Conservation (phyloP, 2,797 vertebrate genomes). For the Danio kyathit region DNA sequence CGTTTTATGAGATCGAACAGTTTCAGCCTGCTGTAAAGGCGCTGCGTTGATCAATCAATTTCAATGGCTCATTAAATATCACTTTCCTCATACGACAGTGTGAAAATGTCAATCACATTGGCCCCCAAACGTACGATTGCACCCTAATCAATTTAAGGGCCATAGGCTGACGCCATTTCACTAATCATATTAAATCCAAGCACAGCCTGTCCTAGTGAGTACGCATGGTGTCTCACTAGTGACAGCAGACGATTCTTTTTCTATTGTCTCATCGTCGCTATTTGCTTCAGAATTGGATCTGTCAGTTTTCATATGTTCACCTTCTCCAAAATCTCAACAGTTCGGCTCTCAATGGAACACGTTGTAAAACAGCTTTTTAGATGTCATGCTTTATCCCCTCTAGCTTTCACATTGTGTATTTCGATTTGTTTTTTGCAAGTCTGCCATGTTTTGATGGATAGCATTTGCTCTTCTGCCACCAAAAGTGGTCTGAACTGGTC, state of each 20-base stretch:
- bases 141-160: constrained; percentile 40
- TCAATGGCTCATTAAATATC: constrained; percentile 22
- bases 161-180: constrained; percentile 22
- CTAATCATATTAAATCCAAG: constrained; percentile 22
- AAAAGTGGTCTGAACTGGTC: neutral
- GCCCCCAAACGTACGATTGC: constrained; percentile 21
- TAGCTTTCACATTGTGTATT: constrained; percentile 7
- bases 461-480: neutral
- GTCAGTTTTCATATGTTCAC: constrained; percentile 43
- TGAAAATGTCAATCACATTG: constrained; percentile 49
- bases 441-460: neutral
- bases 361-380: constrained; percentile 25
- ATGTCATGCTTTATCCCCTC: constrained; percentile 31
- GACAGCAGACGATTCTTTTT: constrained; percentile 11
- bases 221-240: constrained; percentile 10
- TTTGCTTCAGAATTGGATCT: constrained; percentile 43
- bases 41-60: neutral
- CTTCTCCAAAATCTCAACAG: constrained; percentile 18
- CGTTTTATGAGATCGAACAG: constrained; percentile 14
- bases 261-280: constrained; percentile 17
- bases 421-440: constrained; percentile 8
- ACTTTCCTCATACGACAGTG: constrained; percentile 13
- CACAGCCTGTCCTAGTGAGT: constrained; percentile 9
- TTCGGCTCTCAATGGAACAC: constrained; percentile 15
- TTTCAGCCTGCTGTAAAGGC: neutral